These are phyloP conservation scores for Eumacrocentrus americanus DNA, from an alignment of 2,888 invertebrate genomes.

Conservation along the genomic window DNA sequence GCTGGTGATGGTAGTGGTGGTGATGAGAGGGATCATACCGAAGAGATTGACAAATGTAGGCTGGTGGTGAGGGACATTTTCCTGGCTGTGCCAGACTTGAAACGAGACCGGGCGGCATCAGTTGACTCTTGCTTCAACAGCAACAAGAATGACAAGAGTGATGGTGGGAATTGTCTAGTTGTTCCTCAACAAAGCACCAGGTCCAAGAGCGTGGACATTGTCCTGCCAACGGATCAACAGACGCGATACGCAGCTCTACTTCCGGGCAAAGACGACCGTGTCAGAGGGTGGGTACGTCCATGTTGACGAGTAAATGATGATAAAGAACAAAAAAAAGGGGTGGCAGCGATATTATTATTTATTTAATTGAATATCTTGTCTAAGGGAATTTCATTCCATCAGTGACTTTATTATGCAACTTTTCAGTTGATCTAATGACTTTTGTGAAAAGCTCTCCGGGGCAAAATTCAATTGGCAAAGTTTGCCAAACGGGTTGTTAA, in stretches of 20 bases:
- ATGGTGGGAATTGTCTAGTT: conserved; percentile 69
- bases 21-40: conserved; percentile 32
- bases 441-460: neutral
- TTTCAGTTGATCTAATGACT: neutral
- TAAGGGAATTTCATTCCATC: no score
- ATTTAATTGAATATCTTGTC: no score
- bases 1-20: conserved; percentile 40
- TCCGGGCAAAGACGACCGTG: conserved; percentile 49
- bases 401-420: neutral
- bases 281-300: conserved; percentile 61
- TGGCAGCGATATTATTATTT: neutral
- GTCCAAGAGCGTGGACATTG: conserved; percentile 86
- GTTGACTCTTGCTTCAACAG: conserved; percentile 87
- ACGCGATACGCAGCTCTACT: conserved; percentile 82
- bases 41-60: conserved; percentile 34
- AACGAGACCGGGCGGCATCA: conserved; percentile 84
- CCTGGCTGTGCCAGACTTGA: conserved; percentile 81
- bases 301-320: neutral
- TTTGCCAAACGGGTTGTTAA: conserved; percentile 16
- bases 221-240: conserved; percentile 83
- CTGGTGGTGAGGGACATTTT: conserved; percentile 74
- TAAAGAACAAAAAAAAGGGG: neutral
- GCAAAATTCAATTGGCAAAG: conserved; percentile 24
- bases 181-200: conserved; percentile 76
- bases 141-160: conserved; percentile 62